Base-by-base conservation (phyloP, 1,140 invertebrate genomes). In the Dysdera silvatica region DNA sequence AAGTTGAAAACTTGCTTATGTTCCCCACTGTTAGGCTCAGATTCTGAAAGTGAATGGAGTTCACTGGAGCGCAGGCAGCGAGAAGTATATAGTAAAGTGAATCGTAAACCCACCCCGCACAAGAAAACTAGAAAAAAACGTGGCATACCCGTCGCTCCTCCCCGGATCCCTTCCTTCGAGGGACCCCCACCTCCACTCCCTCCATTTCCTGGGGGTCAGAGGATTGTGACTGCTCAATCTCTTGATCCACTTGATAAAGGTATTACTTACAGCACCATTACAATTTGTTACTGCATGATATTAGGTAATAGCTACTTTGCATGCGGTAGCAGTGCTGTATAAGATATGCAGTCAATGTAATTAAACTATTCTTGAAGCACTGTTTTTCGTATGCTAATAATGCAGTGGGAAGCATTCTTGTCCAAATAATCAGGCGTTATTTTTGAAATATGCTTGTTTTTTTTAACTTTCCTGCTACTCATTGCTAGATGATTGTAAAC, bases 31-130 rank as follows among this genome's bases (percentile, higher is more conserved):
- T 60, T 57, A 70, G 69, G 60, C 52, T 65, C 69, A 35, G 88
- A 91, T 73, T 89, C 88, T 20, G 89, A 92, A 73, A 92, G 88
- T 68, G 91, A 91, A 57, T 87, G 85, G 75, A 89, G 87, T 71
- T 89, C 87, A 43, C 75, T 86, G 45, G 88, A 90, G 72, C 78
- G 86, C 60, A 79, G 86, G 37, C 69, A 82, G 83, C 65, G 82
- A 52, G 86, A 85, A 65, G 79, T 82, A 5, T 80, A 83, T 64
- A 76, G 78, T 18, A 85, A 85, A 73, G 81, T 81, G 24, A 85
- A 81, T 69, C 82, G 85, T 66, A 89, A 86, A 71, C 80, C 84
- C 12, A 83, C 82, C 24, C 82, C 85, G n/a, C 87, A 88, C 73
- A 89, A 89, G 73, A 82, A 87, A 69, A 83, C 83, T 61, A 82